Conservation (phyloP, 1,140 invertebrate species). For the Telenomus remus region DNA sequence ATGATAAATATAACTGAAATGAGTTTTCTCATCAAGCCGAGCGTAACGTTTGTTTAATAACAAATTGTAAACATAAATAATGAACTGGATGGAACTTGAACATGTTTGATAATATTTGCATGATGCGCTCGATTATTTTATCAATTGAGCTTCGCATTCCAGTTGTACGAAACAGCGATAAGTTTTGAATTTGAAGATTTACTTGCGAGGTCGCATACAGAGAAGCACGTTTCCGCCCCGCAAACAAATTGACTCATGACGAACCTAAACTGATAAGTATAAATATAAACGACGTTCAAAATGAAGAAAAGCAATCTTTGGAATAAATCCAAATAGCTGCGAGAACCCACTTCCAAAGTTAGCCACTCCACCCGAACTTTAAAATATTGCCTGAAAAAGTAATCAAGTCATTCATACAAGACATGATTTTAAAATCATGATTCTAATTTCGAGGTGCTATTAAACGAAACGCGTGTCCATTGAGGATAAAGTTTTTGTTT, state of each 20-base stretch:
- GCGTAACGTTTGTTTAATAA: not conserved
- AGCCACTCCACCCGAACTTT: constrained; percentile 22
- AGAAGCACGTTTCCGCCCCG: constrained; percentile 26
- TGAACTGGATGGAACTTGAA: too few species aligned
- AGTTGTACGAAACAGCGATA: not conserved
- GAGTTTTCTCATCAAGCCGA: not conserved
- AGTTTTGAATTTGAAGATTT: constrained; percentile 14
- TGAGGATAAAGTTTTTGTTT: constrained; percentile 9
- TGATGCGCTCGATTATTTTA: not conserved
- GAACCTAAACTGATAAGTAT: constrained; percentile 34
- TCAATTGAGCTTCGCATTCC: not conserved
- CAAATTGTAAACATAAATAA: not conserved
- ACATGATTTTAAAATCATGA: constrained; percentile 4
- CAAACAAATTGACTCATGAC: constrained; percentile 37
- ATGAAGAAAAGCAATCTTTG: constrained; percentile 34
- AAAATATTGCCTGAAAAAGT: constrained; percentile 25
- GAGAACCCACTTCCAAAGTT: constrained; percentile 24
- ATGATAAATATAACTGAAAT: constrained; percentile 2
- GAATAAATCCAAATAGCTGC: constrained; percentile 39
- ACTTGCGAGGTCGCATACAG: constrained; percentile 14
- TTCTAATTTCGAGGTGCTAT: constrained; percentile 4
- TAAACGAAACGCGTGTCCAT: constrained; percentile 6
- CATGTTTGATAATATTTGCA: not conserved
- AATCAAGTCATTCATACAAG: constrained; percentile 30
- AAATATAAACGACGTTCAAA: constrained; percentile 26